Evolutionary conservation across 2,797 vertebrate genomes (phyloP).

Genomic region (Anomalospiza imberbis): DNA sequence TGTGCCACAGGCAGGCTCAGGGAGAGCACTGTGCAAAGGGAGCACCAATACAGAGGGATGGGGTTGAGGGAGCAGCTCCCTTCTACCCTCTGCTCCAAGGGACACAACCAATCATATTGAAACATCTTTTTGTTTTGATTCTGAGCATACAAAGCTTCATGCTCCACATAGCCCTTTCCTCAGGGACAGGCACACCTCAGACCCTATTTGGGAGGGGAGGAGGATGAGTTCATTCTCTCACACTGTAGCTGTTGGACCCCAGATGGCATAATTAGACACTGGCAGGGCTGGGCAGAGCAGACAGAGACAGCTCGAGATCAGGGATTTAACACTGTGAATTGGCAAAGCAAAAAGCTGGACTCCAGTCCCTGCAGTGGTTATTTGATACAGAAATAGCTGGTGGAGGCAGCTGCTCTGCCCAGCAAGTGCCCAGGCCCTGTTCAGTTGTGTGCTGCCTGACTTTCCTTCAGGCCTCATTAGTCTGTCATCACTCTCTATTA

Average conservation of each 20-base stretch:
- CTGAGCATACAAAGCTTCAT: neutral
- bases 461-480: neutral
- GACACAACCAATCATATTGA: neutral
- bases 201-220: neutral
- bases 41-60: accelerated
- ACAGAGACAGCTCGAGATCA: neutral
- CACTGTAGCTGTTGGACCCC: accelerated
- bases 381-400: neutral
- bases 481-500: neutral
- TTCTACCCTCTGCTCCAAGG: neutral
- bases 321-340: neutral
- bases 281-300: neutral
- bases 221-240: neutral
- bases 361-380: neutral
- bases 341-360: neutral
- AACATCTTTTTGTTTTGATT: accelerated
- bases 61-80: neutral
- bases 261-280: neutral
- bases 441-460: neutral
- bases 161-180: neutral
- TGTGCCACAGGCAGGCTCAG: neutral
- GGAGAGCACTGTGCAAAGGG: neutral
- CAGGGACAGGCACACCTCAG: neutral
- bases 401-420: neutral
- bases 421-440: neutral